phyloP scores from a whole-genome alignment of 2,888 invertebrate species.

The Polia nebulosa region DNA sequence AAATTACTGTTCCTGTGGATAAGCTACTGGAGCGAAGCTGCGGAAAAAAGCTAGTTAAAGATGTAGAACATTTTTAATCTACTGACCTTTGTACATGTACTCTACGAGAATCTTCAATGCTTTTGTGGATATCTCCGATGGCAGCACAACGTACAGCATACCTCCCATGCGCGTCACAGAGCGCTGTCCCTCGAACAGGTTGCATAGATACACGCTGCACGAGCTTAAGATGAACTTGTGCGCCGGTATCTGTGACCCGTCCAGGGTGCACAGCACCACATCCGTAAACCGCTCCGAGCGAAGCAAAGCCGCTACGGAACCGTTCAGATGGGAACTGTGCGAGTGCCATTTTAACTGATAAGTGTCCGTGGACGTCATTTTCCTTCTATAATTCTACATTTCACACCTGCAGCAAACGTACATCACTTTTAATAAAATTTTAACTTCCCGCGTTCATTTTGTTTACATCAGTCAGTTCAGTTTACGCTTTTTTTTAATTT shows the following conservation, averaged over 20 bases:
- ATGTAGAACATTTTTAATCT: neutral
- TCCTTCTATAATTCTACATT: constrained; percentile 59
- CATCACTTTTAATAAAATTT: neutral
- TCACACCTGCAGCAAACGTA: constrained; percentile 54
- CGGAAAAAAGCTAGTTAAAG: neutral
- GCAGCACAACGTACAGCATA: constrained; percentile 93
- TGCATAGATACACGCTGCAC: constrained; percentile 92
- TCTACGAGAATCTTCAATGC: constrained; percentile 95
- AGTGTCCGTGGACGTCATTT: constrained; percentile 93
- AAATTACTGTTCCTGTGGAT: neutral
- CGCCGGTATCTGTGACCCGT: constrained; percentile 95
- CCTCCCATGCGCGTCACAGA: constrained; percentile 88
- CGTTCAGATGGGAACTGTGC: constrained; percentile 95
- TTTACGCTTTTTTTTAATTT: neutral
- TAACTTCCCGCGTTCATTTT: constrained; percentile 38
- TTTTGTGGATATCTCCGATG: constrained; percentile 95
- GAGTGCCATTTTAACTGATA: constrained; percentile 98
- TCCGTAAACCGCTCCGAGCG: constrained; percentile 96
- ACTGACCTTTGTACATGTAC: constrained; percentile 95
- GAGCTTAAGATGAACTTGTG: constrained; percentile 96
- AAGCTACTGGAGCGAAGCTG: neutral
- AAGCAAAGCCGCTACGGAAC: constrained; percentile 94
- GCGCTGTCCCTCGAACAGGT: constrained; percentile 87
- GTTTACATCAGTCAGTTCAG: constrained; percentile 21
- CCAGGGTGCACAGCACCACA: constrained; percentile 95